Percentiles rank a stretch among this genome's conserved stretches.
These are phyloP conservation scores for Cylindroiulus punctatus DNA, from an alignment of 2,888 invertebrate species.

Conservation along the genomic window DNA sequence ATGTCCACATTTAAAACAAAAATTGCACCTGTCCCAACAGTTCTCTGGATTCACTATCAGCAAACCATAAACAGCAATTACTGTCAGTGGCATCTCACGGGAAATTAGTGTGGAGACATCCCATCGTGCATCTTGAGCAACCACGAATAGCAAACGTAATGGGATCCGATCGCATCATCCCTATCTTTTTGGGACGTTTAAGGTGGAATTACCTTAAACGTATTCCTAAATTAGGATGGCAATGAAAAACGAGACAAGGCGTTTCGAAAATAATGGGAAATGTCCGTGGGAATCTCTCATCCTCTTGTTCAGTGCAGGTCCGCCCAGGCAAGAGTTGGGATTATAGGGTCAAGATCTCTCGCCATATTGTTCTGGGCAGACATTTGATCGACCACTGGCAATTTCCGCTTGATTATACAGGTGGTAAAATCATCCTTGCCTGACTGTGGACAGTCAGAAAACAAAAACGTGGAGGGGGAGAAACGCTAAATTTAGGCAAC, in stretches of 20 bases:
- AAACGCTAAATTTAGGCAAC: slow-evolving; percentile 28
- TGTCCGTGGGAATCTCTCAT: slow-evolving; percentile 47
- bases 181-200: slow-evolving; percentile 19
- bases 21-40: not conserved
- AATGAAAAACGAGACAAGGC: slow-evolving; percentile 40
- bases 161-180: not conserved
- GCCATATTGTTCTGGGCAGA: slow-evolving; percentile 43
- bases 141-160: slow-evolving; percentile 24
- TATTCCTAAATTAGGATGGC: not conserved
- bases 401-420: slow-evolving; percentile 33
- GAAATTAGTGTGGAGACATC: slow-evolving; percentile 12
- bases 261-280: slow-evolving; percentile 39
- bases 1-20: not conserved
- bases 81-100: not conserved
- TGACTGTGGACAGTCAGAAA: not conserved
- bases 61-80: slow-evolving; percentile 30
- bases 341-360: slow-evolving; percentile 43
- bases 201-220: slow-evolving; percentile 12
- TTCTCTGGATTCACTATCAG: not conserved
- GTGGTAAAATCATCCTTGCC: not conserved
- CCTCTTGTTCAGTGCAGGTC: slow-evolving; percentile 11
- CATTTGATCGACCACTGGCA: slow-evolving; percentile 6
- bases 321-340: slow-evolving; percentile 5
- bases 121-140: not conserved
- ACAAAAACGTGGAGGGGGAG: not conserved